These are phyloP conservation scores for Hyphantria cunea DNA, from an alignment of 1,140 invertebrate species.

Conservation along the genomic window DNA sequence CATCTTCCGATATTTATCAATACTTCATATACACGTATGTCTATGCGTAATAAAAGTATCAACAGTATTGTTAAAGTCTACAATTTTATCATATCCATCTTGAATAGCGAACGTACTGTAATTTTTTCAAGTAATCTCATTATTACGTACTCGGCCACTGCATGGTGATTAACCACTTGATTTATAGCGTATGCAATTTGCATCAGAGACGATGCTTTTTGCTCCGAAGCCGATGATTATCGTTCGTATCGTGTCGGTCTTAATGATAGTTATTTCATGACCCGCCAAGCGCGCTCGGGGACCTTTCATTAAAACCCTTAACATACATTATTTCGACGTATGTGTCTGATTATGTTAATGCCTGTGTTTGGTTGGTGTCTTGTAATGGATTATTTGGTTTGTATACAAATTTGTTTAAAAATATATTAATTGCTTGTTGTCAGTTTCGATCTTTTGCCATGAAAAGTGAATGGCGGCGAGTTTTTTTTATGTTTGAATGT, in stretches of 20 bases:
- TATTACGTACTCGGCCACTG: constrained; percentile 63
- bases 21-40: too few relatives aligned
- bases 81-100: too few relatives aligned
- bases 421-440: constrained; percentile 25
- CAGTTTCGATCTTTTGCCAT: not conserved
- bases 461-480: too few relatives aligned
- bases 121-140: constrained; percentile 79
- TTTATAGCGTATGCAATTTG: constrained; percentile 79
- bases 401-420: constrained; percentile 9
- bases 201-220: constrained; percentile 75
- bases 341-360: constrained; percentile 78
- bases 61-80: too few relatives aligned
- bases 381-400: constrained; percentile 70
- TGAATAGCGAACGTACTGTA: constrained; percentile 41
- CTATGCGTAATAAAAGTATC: too few relatives aligned
- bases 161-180: constrained; percentile 78
- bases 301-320: constrained; percentile 78
- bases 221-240: constrained; percentile 72
- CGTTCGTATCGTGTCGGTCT: constrained; percentile 75
- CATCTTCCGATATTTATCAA: too few relatives aligned
- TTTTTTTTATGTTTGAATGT: too few relatives aligned
- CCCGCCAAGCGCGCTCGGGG: constrained; percentile 70
- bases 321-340: constrained; percentile 78
- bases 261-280: constrained; percentile 80
- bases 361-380: constrained; percentile 33